Evolutionary conservation across 2,888 invertebrate genomes (phyloP).

Genomic region (Dasypolia templi): DNA sequence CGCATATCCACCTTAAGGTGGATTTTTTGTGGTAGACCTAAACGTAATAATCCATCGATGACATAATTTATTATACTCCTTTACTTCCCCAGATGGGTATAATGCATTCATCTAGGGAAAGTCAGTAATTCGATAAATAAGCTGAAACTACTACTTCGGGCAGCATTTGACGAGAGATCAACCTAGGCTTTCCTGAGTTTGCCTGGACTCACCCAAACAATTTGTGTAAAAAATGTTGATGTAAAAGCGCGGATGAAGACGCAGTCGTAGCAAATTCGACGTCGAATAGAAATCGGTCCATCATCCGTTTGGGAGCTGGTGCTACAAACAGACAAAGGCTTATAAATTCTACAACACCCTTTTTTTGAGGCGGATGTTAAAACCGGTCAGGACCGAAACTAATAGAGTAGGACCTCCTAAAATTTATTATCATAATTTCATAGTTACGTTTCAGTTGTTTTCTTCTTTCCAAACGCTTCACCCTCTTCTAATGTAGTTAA

Average conservation of each 20-base stretch:
- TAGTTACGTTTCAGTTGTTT: not conserved
- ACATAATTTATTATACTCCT: not conserved
- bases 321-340: not conserved
- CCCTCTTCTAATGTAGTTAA: constrained; percentile 95
- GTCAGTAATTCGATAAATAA: not conserved
- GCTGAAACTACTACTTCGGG: not conserved
- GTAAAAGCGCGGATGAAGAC: not conserved
- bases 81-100: not conserved
- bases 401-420: constrained; percentile 9
- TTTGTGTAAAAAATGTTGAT: not conserved
- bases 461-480: constrained; percentile 89
- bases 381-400: not conserved
- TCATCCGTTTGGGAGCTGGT: not conserved
- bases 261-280: not conserved
- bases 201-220: not conserved
- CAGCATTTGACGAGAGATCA: not conserved
- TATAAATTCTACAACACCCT: not conserved
- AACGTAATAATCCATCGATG: not conserved
- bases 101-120: not conserved
- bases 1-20: not conserved
- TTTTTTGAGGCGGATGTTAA: not conserved
- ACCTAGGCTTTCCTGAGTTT: not conserved
- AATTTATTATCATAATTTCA: not conserved
- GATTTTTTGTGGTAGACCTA: not conserved
- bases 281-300: not conserved